Base-by-base conservation (phyloP, 1,140 invertebrate genomes). In the Brachionus koreanus region DNA sequence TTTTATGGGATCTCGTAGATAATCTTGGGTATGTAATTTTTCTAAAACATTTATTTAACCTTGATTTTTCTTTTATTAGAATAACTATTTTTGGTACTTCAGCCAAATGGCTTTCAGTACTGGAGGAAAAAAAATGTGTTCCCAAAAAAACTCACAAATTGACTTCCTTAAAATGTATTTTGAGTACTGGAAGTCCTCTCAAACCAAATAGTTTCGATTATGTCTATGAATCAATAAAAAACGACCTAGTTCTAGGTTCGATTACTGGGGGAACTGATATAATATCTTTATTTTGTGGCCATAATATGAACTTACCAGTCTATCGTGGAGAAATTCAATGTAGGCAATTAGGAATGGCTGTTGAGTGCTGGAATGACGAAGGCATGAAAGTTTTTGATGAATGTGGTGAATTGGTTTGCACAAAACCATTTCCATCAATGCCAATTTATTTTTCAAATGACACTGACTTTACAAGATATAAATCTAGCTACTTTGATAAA, bases 211-310 rank as follows among this genome's bases (percentile, higher is more conserved):
- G 87, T 35, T 92, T 89, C 86, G 89, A 90, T 19, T 92, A 90
- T 86, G 90, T 92, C 3, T 91, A 91, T 84, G 86, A 85, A 9
- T 84, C 89, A 42, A 88, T 92, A n/a, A 91, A 91, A 82, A 85
- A 85, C 37, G 88, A 91, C 84, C 84, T 92, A 3, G 83, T 91
- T 5, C 87, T 92, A 29, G 90, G 89, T 29, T 91, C 91, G 6
- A 91, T 91, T 69, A 89, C 90, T 83, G 90, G 91, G 83, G 91
- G 91, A 7, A 91, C 91, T 16, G 91, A 91, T 85, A 91, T 91
- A 57, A 90, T 91, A 82, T 90, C 89, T 5, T 91, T 90, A 85
- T 92, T 92, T 86, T 90, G 90, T 86, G 91, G 91, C 37, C 87
- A 89, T 72, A 91, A 90, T 82, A 86, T 88, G 37, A 89, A 86